phyloP scores from a whole-genome alignment of 1,140 invertebrate genomes.

The Linepithema humile region DNA sequence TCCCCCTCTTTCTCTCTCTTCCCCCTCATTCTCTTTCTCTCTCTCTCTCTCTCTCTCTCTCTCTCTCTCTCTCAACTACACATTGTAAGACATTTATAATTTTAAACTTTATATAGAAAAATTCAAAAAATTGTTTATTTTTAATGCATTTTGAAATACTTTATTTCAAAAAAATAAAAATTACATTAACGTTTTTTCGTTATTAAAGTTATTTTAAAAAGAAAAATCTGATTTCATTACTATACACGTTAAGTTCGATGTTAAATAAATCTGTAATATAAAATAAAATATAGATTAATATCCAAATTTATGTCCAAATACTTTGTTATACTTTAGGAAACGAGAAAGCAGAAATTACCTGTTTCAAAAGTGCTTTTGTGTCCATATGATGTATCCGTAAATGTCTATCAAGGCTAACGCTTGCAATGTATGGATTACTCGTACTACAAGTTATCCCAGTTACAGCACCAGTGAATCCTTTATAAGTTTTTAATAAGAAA shows the following conservation, averaged over 20 bases:
- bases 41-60: too few species aligned
- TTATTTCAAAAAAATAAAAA: conserved; percentile 1
- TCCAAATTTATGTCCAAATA: conserved; percentile 33
- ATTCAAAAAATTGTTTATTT: too few species aligned
- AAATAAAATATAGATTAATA: conserved; percentile 34
- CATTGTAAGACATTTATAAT: too few species aligned
- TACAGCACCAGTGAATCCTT: conserved; percentile 89
- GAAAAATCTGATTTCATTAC: conserved; percentile 76
- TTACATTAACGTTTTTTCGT: neutral
- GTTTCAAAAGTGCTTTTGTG: conserved; percentile 88
- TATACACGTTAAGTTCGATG: conserved; percentile 77
- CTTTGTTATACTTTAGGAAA: neutral
- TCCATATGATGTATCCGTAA: conserved; percentile 91
- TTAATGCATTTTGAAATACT: too few species aligned
- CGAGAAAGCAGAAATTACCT: conserved; percentile 82
- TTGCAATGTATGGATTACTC: conserved; percentile 87
- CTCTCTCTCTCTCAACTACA: too few species aligned
- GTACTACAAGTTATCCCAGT: conserved; percentile 87
- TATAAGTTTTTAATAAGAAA: conserved; percentile 87
- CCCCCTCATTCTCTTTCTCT: too few species aligned
- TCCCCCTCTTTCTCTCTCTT: too few species aligned
- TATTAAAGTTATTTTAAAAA: conserved; percentile 32
- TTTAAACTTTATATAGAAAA: too few species aligned
- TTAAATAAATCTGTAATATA: conserved; percentile 73
- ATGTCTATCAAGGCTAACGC: conserved; percentile 92